These are phyloP conservation scores for Harpegnathos saltator DNA, from an alignment of 1,140 invertebrate genomes.

Conservation along the genomic window DNA sequence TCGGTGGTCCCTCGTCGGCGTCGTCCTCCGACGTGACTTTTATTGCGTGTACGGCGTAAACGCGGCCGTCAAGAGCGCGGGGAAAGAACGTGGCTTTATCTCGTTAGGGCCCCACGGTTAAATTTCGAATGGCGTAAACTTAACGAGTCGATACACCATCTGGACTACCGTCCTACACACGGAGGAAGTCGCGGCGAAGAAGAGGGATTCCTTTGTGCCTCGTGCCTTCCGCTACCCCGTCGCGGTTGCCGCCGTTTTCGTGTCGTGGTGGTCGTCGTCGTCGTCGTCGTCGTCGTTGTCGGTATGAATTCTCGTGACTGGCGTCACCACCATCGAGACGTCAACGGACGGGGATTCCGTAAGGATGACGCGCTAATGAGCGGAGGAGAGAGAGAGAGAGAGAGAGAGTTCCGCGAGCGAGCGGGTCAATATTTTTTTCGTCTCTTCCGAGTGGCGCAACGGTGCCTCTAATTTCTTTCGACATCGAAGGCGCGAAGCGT, in stretches of 20 bases:
- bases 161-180: constrained; percentile 21
- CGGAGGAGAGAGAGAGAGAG: background rate
- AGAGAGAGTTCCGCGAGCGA: constrained; percentile 4
- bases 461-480: constrained; percentile 38
- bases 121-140: constrained; percentile 47
- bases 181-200: background rate
- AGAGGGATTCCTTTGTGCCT: constrained; percentile 9
- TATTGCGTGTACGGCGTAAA: constrained; percentile 80
- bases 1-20: constrained; percentile 68
- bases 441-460: background rate
- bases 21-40: constrained; percentile 76
- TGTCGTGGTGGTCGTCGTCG: background rate
- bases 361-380: background rate
- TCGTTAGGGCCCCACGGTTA: constrained; percentile 61
- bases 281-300: background rate
- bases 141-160: constrained; percentile 66
- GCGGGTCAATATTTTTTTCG: constrained; percentile 19
- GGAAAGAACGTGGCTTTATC: constrained; percentile 67
- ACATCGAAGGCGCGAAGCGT: background rate
- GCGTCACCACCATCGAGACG: background rate
- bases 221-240: background rate
- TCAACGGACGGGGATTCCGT: no score
- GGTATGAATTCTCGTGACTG: background rate
- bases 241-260: no score
- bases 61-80: constrained; percentile 55